These are phyloP conservation scores for Gibbula magus DNA, from an alignment of 2,888 invertebrate genomes.

Conservation along the genomic window DNA sequence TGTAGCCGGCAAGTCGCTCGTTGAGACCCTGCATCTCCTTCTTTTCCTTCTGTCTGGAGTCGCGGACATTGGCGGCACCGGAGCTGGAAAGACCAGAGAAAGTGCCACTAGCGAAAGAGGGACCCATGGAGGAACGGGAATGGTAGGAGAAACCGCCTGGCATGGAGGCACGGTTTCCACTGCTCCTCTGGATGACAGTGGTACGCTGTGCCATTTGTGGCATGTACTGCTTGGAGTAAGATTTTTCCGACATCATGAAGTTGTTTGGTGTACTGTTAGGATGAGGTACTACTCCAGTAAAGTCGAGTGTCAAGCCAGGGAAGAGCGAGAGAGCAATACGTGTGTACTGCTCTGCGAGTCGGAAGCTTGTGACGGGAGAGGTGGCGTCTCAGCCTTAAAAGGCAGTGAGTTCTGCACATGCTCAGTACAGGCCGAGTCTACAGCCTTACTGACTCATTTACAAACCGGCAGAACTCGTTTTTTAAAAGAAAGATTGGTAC, in stretches of 20 bases:
- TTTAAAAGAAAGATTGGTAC: conserved; percentile 20
- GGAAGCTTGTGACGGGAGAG: conserved; percentile 2
- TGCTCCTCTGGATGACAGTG: conserved; percentile 9
- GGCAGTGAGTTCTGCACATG: conserved; percentile 20
- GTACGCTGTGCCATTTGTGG: conserved; percentile 20
- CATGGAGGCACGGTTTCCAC: neutral
- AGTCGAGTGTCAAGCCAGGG: neutral
- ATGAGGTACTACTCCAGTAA: neutral
- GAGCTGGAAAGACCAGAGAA: conserved; percentile 55
- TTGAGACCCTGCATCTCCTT: conserved; percentile 77
- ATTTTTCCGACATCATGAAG: no score
- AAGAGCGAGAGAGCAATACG: neutral
- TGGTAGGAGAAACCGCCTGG: neutral
- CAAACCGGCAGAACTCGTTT: conserved; percentile 45
- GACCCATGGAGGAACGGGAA: conserved; percentile 2
- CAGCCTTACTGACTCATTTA: conserved; percentile 38
- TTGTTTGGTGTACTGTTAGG: neutral
- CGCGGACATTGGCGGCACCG: conserved; percentile 74
- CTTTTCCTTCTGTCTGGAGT: conserved; percentile 76
- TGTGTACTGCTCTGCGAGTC: neutral
- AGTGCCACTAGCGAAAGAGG: conserved; percentile 43
- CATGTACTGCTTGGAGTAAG: conserved; percentile 26
- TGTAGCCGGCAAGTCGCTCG: conserved; percentile 77
- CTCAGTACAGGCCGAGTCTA: neutral
- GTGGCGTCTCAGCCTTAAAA: conserved; percentile 18